Percentiles rank a stretch among this genome's conserved stretches.
These are phyloP conservation scores for Gnatocerus cornutus DNA, from an alignment of 2,888 invertebrate genomes.

Conservation along the genomic window DNA sequence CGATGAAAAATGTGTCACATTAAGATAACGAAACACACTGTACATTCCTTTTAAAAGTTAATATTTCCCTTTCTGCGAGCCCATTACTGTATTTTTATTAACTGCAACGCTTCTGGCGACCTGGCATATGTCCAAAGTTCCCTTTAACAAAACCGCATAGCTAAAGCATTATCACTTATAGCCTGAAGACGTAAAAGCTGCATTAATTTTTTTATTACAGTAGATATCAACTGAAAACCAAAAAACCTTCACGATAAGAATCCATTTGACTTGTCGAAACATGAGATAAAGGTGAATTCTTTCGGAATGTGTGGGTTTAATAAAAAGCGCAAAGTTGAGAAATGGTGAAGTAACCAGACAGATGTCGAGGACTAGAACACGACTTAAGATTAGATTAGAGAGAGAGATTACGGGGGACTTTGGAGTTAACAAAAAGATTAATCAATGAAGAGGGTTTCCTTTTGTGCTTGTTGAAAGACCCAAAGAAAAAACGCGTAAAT, in stretches of 20 bases:
- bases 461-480: no score
- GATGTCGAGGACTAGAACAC: slow-evolving; percentile 18
- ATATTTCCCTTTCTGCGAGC: neutral
- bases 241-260: neutral
- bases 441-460: neutral
- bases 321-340: slow-evolving; percentile 22
- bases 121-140: neutral
- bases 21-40: no score
- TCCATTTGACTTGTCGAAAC: slow-evolving; percentile 12
- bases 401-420: neutral
- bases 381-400: slow-evolving; percentile 14
- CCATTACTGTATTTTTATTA: neutral
- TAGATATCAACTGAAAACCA: neutral
- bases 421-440: slow-evolving; percentile 9
- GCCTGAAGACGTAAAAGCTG: no score
- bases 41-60: no score
- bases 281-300: slow-evolving; percentile 26
- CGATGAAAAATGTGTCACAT: no score
- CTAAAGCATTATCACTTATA: neutral
- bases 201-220: neutral
- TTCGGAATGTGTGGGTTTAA: slow-evolving; percentile 29
- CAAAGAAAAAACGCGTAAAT: no score
- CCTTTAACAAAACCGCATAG: neutral
- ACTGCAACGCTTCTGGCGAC: neutral
- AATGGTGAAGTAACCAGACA: slow-evolving; percentile 1